These are phyloP conservation scores for Cathartes aura DNA, from an alignment of 2,113 vertebrate species.

Conservation along the genomic window DNA sequence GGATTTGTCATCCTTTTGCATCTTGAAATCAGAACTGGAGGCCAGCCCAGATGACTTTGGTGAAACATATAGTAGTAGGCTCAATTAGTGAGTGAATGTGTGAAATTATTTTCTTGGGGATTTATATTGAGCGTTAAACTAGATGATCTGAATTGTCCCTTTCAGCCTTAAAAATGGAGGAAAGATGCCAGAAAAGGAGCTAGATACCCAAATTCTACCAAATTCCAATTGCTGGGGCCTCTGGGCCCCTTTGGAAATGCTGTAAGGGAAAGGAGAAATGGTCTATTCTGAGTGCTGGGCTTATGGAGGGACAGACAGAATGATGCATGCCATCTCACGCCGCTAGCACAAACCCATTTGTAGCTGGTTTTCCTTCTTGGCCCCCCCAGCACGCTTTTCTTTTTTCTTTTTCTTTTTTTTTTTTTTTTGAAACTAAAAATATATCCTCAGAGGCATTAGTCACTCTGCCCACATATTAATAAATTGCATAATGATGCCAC, in stretches of 20 bases:
- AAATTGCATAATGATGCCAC: slow-evolving; percentile 70
- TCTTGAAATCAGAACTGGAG: slow-evolving; percentile 56
- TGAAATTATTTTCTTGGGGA: slow-evolving; percentile 46
- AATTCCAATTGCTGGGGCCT: neutral
- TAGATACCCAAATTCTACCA: neutral
- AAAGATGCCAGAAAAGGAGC: slow-evolving; percentile 9
- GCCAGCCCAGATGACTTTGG: slow-evolving; percentile 53
- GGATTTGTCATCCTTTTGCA: slow-evolving; percentile 37
- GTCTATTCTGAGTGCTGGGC: neutral
- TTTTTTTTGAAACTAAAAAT: slow-evolving; percentile 56
- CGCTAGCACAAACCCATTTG: slow-evolving; percentile 26
- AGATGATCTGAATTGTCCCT: slow-evolving; percentile 35
- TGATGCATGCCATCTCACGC: neutral
- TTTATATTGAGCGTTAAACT: slow-evolving; percentile 27
- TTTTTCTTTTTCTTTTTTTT: slow-evolving; percentile 18
- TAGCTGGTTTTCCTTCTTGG: slow-evolving; percentile 15
- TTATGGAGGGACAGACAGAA: neutral
- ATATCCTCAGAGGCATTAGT: slow-evolving; percentile 61
- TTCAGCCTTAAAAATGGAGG: slow-evolving; percentile 5
- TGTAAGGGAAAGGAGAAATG: neutral
- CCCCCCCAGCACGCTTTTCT: neutral
- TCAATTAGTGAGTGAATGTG: slow-evolving; percentile 34
- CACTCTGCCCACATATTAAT: slow-evolving; percentile 72
- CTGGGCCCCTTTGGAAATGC: neutral
- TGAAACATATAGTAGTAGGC: slow-evolving; percentile 25